Conservation (phyloP, 2,888 invertebrate genomes). For the Phaonia tiefii region DNA sequence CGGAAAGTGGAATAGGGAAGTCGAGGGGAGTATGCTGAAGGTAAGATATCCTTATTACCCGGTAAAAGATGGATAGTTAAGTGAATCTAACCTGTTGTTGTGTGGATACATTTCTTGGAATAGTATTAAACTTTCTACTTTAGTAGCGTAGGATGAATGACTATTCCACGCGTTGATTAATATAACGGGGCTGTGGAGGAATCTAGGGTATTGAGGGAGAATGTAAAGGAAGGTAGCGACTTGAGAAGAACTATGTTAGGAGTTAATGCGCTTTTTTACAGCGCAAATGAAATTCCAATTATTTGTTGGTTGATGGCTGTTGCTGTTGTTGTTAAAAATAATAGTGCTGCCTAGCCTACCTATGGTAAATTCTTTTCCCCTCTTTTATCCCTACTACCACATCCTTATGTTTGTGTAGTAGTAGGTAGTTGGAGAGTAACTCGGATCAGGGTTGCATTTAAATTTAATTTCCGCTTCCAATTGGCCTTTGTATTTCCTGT, state of each 20-base stretch:
- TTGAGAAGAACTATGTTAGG: no score
- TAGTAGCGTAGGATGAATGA: not conserved
- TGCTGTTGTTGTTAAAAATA: no score
- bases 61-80: slow-evolving; percentile 1
- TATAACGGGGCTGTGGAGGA: not conserved
- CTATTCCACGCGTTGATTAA: slow-evolving; percentile 41
- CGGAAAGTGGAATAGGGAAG: not conserved
- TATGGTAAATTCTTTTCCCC: no score
- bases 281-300: not conserved
- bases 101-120: slow-evolving; percentile 21
- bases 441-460: slow-evolving; percentile 53
- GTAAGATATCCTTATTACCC: slow-evolving; percentile 23
- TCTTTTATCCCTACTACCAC: no score
- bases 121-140: slow-evolving; percentile 33
- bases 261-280: not conserved
- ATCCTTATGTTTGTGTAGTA: no score
- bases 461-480: slow-evolving; percentile 69
- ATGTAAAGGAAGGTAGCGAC: no score
- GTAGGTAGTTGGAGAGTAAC: no score
- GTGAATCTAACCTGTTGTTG: not conserved
- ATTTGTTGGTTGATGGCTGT: no score
- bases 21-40: not conserved
- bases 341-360: no score
- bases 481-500: slow-evolving; percentile 60
- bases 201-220: no score